Percentiles rank a stretch among this genome's conserved stretches.
phyloP scores from a whole-genome alignment of 2,113 vertebrate species.

The Xyrauchen texanus region DNA sequence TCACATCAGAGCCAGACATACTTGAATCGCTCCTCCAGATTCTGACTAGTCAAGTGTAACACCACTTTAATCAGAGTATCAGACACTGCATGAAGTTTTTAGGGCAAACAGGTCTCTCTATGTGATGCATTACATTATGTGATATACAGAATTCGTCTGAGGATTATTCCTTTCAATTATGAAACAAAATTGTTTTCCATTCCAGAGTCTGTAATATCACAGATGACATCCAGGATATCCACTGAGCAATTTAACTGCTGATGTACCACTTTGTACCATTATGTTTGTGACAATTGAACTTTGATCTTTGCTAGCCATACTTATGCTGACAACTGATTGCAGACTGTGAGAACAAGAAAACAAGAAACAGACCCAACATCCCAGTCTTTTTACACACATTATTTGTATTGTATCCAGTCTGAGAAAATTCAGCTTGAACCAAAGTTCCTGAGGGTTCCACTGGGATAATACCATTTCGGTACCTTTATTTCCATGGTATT shows the following conservation, averaged over 20 bases:
- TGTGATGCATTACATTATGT: slow-evolving; percentile 9
- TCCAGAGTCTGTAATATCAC: too few species aligned
- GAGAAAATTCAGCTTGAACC: slow-evolving; percentile 49
- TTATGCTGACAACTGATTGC: slow-evolving; percentile 43
- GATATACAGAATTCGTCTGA: neutral
- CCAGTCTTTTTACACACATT: slow-evolving; percentile 47
- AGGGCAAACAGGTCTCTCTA: slow-evolving; percentile 1
- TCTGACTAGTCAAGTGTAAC: slow-evolving; percentile 20
- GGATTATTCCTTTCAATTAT: too few species aligned
- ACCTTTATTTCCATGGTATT: slow-evolving; percentile 70
- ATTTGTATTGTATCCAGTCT: slow-evolving; percentile 37
- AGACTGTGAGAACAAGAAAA: slow-evolving; percentile 54
- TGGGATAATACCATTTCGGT: slow-evolving; percentile 65
- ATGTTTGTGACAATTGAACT: too few species aligned
- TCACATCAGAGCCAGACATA: slow-evolving; percentile 10
- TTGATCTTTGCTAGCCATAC: too few species aligned
- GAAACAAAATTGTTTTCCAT: too few species aligned
- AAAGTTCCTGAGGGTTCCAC: slow-evolving; percentile 57
- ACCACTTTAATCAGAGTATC: slow-evolving; percentile 11
- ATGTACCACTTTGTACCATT: too few species aligned
- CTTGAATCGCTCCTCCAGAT: slow-evolving; percentile 3
- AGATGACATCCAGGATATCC: too few species aligned
- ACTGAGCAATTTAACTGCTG: too few species aligned
- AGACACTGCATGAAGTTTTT: slow-evolving; percentile 6
- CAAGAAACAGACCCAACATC: slow-evolving; percentile 47